Conservation (phyloP, 2,113 vertebrate genomes). For the Haemorhous mexicanus region DNA sequence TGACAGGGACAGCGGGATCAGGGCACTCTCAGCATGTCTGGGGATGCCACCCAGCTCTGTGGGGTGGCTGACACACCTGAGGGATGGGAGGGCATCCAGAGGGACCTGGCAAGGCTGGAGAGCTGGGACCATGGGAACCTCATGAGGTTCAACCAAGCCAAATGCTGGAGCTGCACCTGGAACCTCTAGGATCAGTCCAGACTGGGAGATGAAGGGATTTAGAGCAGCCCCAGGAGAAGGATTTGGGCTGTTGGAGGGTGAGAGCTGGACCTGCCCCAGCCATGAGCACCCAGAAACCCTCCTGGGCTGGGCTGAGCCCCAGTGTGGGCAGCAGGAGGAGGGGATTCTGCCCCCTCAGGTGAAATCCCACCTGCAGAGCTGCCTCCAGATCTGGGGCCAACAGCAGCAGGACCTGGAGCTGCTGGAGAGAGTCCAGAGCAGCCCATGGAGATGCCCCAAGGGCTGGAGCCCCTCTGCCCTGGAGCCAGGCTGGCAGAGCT, state of each 20-base stretch:
- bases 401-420: neutral
- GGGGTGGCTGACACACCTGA: rapidly evolving
- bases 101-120: neutral
- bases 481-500: neutral
- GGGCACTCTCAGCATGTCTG: neutral
- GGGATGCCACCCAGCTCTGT: neutral
- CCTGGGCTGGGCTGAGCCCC: neutral
- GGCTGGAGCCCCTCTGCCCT: neutral
- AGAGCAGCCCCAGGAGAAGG: neutral
- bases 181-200: rapidly evolving
- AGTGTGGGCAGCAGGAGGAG: rapidly evolving
- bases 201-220: neutral
- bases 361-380: neutral
- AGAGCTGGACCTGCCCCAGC: rapidly evolving
- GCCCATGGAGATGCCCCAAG: rapidly evolving
- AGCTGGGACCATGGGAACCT: neutral
- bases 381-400: neutral
- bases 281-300: rapidly evolving
- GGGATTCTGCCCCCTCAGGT: neutral
- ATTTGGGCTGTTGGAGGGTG: too few relatives aligned
- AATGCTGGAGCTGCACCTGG: neutral
- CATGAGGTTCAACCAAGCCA: neutral
- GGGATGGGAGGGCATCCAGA: neutral
- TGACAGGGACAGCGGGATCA: rapidly evolving
- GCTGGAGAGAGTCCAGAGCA: neutral